These are phyloP conservation scores for Hypsopygia costalis DNA, from an alignment of 2,888 invertebrate species.

Conservation along the genomic window DNA sequence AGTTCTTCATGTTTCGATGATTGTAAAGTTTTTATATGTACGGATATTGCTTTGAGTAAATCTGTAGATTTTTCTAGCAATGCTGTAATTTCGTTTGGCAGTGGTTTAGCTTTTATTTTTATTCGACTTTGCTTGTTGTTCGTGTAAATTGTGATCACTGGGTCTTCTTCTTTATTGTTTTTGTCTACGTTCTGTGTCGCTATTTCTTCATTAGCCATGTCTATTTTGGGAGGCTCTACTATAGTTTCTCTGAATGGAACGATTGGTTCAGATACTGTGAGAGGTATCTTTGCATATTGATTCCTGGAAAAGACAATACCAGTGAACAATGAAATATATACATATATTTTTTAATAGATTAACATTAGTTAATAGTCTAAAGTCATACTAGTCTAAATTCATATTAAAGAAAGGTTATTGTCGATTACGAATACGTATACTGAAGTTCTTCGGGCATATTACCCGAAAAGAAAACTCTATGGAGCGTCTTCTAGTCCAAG, in stretches of 20 bases:
- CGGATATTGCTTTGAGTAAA: conserved; percentile 84
- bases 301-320: conserved; percentile 66
- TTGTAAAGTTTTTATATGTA: conserved; percentile 64
- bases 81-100: conserved; percentile 86
- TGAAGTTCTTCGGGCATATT: too few relatives aligned
- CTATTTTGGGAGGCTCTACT: conserved; percentile 87
- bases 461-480: too few relatives aligned
- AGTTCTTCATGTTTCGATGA: conserved; percentile 54
- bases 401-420: too few relatives aligned
- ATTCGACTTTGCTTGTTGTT: conserved; percentile 87
- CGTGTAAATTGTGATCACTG: conserved; percentile 81
- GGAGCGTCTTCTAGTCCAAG: too few relatives aligned
- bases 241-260: conserved; percentile 98
- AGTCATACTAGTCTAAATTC: too few relatives aligned
- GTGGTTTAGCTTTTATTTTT: conserved; percentile 87
- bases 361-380: too few relatives aligned
- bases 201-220: conserved; percentile 93
- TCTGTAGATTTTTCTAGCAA: conserved; percentile 86
- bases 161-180: conserved; percentile 67
- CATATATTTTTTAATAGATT: too few relatives aligned
- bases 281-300: conserved; percentile 90
- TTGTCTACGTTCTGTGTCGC: conserved; percentile 79
- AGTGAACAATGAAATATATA: too few relatives aligned
- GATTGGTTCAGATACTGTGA: conserved; percentile 97
- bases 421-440: too few relatives aligned